Evolutionary conservation across 2,797 vertebrate genomes (phyloP).

Genomic region (Rhynchonycteris naso): DNA sequence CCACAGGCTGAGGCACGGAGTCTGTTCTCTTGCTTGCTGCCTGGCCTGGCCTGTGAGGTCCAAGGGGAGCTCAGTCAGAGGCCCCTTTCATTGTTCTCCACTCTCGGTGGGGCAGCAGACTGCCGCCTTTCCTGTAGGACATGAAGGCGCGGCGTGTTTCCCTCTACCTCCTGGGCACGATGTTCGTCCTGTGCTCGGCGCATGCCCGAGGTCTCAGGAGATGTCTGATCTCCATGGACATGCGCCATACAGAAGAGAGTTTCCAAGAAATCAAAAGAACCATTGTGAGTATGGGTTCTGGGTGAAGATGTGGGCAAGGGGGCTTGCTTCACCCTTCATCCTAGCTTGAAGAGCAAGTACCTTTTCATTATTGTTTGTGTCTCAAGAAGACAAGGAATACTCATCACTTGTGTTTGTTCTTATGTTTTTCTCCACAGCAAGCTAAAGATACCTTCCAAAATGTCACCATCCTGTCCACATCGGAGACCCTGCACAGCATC

Average conservation of each 20-base stretch:
- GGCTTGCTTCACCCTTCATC: background rate
- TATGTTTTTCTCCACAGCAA: slow-evolving; percentile 73
- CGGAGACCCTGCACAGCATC: slow-evolving; percentile 68
- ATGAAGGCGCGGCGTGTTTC: slow-evolving; percentile 70
- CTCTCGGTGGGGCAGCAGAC: background rate
- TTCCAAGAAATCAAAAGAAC: slow-evolving; percentile 81
- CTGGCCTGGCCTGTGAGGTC: background rate
- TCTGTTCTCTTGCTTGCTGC: background rate
- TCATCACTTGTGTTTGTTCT: background rate
- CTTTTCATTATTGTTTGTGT: background rate
- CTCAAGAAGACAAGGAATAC: background rate
- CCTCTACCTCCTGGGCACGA: slow-evolving; percentile 63
- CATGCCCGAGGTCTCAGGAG: background rate
- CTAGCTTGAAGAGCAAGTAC: background rate
- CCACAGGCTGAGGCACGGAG: background rate
- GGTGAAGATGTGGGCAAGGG: background rate
- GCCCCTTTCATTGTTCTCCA: background rate
- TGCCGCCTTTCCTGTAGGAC: background rate
- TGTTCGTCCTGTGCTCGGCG: background rate
- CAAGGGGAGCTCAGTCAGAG: fast-evolving
- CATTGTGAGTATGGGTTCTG: slow-evolving; percentile 79
- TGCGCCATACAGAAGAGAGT: slow-evolving; percentile 69
- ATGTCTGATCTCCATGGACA: slow-evolving; percentile 78
- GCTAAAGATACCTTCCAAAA: slow-evolving; percentile 81
- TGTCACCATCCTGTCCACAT: slow-evolving; percentile 82